These are phyloP conservation scores for Chaenocephalus aceratus DNA, from an alignment of 2,113 vertebrate species.

Conservation along the genomic window DNA sequence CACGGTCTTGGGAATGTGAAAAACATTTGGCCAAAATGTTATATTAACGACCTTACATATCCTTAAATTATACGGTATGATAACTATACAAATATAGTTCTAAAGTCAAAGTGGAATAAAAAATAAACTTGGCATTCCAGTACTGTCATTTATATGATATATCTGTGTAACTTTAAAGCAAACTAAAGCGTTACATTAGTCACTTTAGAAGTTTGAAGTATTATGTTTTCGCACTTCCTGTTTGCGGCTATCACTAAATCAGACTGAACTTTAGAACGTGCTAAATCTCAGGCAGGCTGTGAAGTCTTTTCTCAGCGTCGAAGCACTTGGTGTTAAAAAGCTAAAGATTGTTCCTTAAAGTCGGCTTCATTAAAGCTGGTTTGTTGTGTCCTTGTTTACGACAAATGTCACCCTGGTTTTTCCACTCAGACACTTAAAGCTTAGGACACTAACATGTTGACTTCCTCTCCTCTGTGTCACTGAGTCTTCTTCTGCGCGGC, in stretches of 20 bases:
- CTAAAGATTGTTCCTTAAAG: no score
- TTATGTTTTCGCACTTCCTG: no score
- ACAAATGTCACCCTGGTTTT: background rate
- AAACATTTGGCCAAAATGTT: background rate
- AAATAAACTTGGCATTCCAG: background rate
- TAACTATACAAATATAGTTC: background rate
- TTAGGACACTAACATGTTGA: background rate
- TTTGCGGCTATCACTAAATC: no score
- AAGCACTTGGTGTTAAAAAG: no score
- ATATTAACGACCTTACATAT: background rate
- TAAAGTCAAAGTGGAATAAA: background rate
- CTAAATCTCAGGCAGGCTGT: no score
- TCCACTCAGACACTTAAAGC: background rate
- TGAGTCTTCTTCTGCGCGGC: constrained; percentile 61
- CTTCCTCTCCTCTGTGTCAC: constrained; percentile 13
- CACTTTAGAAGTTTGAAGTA: no score
- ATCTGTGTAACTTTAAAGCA: background rate
- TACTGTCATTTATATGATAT: background rate
- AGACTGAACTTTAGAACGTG: no score
- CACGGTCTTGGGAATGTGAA: no score
- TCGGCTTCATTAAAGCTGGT: no score
- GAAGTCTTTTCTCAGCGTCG: no score
- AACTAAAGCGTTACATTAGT: no score
- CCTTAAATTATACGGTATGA: background rate
- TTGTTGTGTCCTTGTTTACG: background rate